Evolutionary conservation across 2,797 vertebrate species (phyloP), one percentile per base, ranked within the genome.

Genomic region (Rhabdophis nuchalis): DNA sequence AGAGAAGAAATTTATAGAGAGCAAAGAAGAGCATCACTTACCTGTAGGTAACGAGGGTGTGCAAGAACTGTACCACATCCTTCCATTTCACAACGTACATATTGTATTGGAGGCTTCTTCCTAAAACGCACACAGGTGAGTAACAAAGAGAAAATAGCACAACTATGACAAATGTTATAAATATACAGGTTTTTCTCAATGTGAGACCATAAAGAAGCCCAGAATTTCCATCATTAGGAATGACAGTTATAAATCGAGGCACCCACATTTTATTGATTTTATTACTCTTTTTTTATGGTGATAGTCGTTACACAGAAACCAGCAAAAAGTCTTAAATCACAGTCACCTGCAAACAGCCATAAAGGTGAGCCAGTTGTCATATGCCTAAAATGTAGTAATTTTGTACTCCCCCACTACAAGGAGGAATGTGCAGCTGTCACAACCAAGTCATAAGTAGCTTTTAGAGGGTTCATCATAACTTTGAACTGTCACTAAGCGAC

Each of bases 11-110:
- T 57, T 90, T 25, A 60, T n/a, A 85, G 5, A 29, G 11, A 41
- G 46, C 41, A 90, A 90, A 58, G 36, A 7, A 53, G 52, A 16
- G 11, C 27, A 58, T 6, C 41, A 50, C 23, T 94, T 64, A 99
- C 99, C 98, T 99, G 99, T 88, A 99, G 96, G 96, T 99, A 99
- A 89, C 99, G 99, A 0, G 99, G 99, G 95, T 99, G 99, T 93
- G 99, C 99, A 95, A 99, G 96, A 89, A 99, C 99, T 0, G 99
- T 99, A 85, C 99, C 99, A 50, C 99, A 99, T 93, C 99, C 99
- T 95, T 99, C 99, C 98, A 99, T 99, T 96, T 99, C 99, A 92
- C 99, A 99, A 95, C 99, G 99, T 16, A 99, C 99, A 3, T 99
- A 99, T 94, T 99, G 99, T 93, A 99, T 99, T 0, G 99, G 99